phyloP scores from a whole-genome alignment of 92 coral and sea anemone species.

The Bergia puertoricense region DNA sequence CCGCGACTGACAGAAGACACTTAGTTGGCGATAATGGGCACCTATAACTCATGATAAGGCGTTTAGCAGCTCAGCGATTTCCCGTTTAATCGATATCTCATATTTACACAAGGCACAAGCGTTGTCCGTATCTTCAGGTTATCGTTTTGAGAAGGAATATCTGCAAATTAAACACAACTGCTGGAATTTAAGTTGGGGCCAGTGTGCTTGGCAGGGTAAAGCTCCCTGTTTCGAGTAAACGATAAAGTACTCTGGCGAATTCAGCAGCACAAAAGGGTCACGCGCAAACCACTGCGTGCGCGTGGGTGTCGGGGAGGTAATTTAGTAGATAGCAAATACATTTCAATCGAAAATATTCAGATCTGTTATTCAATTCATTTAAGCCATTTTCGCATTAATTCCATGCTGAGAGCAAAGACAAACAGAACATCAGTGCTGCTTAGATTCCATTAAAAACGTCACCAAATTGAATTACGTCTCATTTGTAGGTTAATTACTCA shows the following conservation, averaged over 20 bases:
- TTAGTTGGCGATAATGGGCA: constrained; percentile 25
- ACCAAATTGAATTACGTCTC: constrained; percentile 33
- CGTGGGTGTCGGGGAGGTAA: constrained; percentile 33
- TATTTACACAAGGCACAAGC: constrained; percentile 16
- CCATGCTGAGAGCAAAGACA: constrained; percentile 47
- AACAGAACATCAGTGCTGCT: constrained; percentile 41
- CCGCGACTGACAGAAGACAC: constrained; percentile 46
- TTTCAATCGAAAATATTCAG: constrained; percentile 40
- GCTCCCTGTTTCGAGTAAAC: neutral
- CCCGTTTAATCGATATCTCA: constrained; percentile 29
- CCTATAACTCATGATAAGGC: constrained; percentile 27
- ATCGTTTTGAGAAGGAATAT: constrained; percentile 10
- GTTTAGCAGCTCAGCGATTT: constrained; percentile 25
- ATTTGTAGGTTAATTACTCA: constrained; percentile 26
- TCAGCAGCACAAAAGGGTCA: constrained; percentile 17
- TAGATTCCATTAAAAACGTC: constrained; percentile 32
- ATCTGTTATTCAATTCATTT: constrained; percentile 35
- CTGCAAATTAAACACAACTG: constrained; percentile 38
- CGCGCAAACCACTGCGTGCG: neutral
- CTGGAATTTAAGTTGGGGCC: constrained; percentile 16
- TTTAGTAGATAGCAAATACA: constrained; percentile 18
- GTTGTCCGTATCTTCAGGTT: constrained; percentile 30
- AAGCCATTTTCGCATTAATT: constrained; percentile 43
- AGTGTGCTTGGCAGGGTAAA: neutral
- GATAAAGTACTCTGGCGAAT: neutral